Percentiles rank a stretch among this genome's conserved stretches.
Evolutionary conservation across 1,140 invertebrate species (phyloP).

Genomic region (Leptinotarsa defecta): DNA sequence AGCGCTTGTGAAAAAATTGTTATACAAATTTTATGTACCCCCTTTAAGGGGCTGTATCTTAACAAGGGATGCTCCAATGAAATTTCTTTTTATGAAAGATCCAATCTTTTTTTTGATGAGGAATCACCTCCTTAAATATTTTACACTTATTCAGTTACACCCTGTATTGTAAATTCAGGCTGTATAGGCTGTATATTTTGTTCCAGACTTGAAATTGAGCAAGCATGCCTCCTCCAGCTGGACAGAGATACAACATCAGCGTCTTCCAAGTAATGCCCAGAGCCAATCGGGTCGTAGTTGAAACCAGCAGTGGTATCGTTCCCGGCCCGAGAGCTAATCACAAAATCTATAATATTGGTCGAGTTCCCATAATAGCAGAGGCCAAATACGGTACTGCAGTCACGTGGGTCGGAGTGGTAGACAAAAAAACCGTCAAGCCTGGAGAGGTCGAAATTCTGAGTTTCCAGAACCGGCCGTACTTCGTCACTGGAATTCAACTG

Average conservation of each 20-base stretch:
- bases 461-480: not conserved
- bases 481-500: not conserved
- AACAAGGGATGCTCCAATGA: too few species aligned
- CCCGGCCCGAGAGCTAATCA: not conserved
- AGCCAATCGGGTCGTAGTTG: not conserved
- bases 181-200: too few species aligned
- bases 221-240: not conserved
- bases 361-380: not conserved
- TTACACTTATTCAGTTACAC: too few species aligned
- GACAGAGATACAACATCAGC: not conserved
- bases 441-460: not conserved
- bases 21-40: too few species aligned
- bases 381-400: not conserved
- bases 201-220: not conserved
- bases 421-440: not conserved
- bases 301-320: not conserved
- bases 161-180: too few species aligned
- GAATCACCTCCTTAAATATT: too few species aligned
- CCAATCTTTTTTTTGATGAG: too few species aligned
- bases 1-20: too few species aligned
- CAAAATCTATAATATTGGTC: not conserved
- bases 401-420: not conserved
- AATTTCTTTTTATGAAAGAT: too few species aligned
- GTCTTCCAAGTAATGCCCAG: not conserved
- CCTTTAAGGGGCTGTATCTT: too few species aligned